A percentile compares a stretch with the other conserved stretches of the same genome.
Conservation (phyloP, 1,140 invertebrate species). For the Steinernema feltiae region DNA sequence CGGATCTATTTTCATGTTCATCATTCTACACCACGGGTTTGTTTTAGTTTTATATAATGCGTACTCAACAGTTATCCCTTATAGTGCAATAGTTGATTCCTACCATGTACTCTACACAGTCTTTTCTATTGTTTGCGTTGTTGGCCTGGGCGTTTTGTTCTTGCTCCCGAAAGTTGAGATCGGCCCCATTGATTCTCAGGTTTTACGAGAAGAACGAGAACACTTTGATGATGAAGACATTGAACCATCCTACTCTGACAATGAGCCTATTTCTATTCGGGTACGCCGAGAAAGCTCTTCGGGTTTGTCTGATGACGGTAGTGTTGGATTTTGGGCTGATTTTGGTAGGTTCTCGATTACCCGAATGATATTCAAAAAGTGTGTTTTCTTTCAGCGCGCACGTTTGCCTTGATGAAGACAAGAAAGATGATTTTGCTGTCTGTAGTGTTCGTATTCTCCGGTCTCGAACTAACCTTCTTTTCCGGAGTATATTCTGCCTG, state of each 20-base stretch:
- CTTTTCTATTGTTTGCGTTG: constrained; percentile 12
- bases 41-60: constrained; percentile 10
- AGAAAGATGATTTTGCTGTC: constrained; percentile 22
- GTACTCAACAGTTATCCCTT: constrained; percentile 16
- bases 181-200: constrained; percentile 3
- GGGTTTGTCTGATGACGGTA: neutral
- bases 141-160: constrained; percentile 20
- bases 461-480: constrained; percentile 83
- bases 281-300: neutral
- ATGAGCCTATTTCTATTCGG: neutral
- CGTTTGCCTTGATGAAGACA: constrained; percentile 15
- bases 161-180: constrained; percentile 12
- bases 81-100: constrained; percentile 12
- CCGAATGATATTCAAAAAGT: no score
- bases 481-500: constrained; percentile 87
- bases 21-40: constrained; percentile 30
- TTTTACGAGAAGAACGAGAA: constrained; percentile 14
- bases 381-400: constrained; percentile 1
- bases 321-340: neutral
- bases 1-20: constrained; percentile 24
- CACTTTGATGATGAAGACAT: constrained; percentile 22
- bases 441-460: constrained; percentile 62
- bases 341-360: neutral
- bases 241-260: neutral
- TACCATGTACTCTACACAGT: constrained; percentile 20